Evolutionary conservation across 2,888 invertebrate species (phyloP).

Genomic region (Camponotus fellah): DNA sequence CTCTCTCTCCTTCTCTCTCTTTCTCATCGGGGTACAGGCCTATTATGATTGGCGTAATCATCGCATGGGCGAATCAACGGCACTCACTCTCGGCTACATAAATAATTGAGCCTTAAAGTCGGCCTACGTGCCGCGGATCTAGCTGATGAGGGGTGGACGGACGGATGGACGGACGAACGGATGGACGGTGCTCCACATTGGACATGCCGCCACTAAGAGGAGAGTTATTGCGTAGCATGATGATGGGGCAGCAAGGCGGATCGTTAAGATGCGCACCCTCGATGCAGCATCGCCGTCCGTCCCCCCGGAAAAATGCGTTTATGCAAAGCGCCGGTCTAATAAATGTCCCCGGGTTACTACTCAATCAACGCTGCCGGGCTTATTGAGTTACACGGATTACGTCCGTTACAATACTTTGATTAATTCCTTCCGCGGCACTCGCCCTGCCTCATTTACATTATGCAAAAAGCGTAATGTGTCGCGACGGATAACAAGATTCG

Average conservation of each 20-base stretch:
- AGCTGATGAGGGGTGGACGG: slow-evolving; percentile 61
- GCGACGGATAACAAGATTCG: not conserved
- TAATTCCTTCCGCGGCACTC: slow-evolving; percentile 36
- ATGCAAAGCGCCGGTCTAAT: slow-evolving; percentile 49
- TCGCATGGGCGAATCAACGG: slow-evolving; percentile 65
- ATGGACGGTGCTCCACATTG: slow-evolving; percentile 61
- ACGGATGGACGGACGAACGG: slow-evolving; percentile 37
- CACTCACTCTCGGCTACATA: slow-evolving; percentile 60
- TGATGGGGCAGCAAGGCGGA: slow-evolving; percentile 56
- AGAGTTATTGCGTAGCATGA: slow-evolving; percentile 66
- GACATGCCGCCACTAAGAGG: slow-evolving; percentile 50
- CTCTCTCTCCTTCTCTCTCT: not conserved
- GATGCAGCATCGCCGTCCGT: slow-evolving; percentile 3
- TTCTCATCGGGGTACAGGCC: slow-evolving; percentile 45
- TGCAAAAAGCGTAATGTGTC: slow-evolving; percentile 15
- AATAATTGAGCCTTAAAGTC: slow-evolving; percentile 74
- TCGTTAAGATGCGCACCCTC: slow-evolving; percentile 60
- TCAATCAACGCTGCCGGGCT: slow-evolving; percentile 58
- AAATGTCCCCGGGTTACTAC: slow-evolving; percentile 59
- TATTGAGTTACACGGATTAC: slow-evolving; percentile 39
- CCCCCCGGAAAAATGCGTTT: slow-evolving; percentile 53
- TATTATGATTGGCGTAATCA: slow-evolving; percentile 74
- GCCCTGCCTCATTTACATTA: slow-evolving; percentile 9
- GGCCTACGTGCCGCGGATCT: slow-evolving; percentile 58
- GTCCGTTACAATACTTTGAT: slow-evolving; percentile 30